Evolutionary conservation across 2,113 vertebrate genomes (phyloP), one percentile per base, ranked within the genome.

Genomic region (Thalassoma bifasciatum): DNA sequence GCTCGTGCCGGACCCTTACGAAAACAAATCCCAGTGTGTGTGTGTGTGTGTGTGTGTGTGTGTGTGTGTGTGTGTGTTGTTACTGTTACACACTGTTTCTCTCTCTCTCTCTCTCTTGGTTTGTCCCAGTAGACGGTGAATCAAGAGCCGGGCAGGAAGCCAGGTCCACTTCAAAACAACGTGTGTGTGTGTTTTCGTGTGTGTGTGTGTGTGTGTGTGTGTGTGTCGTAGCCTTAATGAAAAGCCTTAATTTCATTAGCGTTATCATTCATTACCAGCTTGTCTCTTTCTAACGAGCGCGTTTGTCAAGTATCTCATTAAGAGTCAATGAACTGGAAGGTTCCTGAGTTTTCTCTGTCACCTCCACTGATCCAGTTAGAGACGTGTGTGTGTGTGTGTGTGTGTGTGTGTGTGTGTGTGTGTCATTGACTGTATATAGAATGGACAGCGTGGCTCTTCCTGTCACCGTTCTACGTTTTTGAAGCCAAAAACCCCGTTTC

Each of bases 351-450:
- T 56, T 26, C n/a, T 59, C 62, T 69, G 68, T 66, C 68, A 51
- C 30, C 56, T 14, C 30, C 36, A 65, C 72, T 84, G 73, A 88
- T 57, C 79, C 37, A 81, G 88, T 87, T 83, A 84, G 38, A 84
- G 80, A 58, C 54, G 24, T n/a, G n/a, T n/a, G n/a, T n/a, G n/a
- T n/a, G n/a, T n/a, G n/a, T n/a, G n/a, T n/a, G n/a, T n/a, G n/a
- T n/a, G n/a, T n/a, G n/a, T n/a, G n/a, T n/a, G n/a, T n/a, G n/a
- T n/a, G n/a, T n/a, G n/a, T n/a, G n/a, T n/a, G n/a, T n/a, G n/a
- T n/a, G n/a, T n/a, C n/a, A n/a, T n/a, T n/a, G n/a, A n/a, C n/a
- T n/a, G n/a, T n/a, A n/a, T n/a, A n/a, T n/a, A n/a, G n/a, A n/a
- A n/a, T n/a, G n/a, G n/a, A n/a, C n/a, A n/a, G n/a, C n/a, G n/a